A percentile compares a stretch with the other conserved stretches of the same genome.
These are phyloP conservation scores for Cassiopea andromeda DNA, from an alignment of 30 jellyfish, hydroid and myxozoan genomes.

Conservation along the genomic window DNA sequence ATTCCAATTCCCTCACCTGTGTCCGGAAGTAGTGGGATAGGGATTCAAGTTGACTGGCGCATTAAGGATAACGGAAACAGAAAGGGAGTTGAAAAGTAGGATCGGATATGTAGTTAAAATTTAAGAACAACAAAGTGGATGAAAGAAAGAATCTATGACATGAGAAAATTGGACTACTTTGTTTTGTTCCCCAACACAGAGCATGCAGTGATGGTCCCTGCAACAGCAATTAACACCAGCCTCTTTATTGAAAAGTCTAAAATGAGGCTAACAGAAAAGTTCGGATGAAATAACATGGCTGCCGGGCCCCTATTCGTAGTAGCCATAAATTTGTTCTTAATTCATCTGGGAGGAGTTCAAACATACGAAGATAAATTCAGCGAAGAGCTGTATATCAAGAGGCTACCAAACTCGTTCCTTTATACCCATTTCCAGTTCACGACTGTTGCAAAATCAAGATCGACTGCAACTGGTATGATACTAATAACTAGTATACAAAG, in stretches of 20 bases:
- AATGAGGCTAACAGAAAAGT: background rate
- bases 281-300: background rate
- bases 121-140: too few relatives aligned
- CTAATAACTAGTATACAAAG: background rate
- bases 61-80: too few relatives aligned
- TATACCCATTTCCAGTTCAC: conserved; percentile 75
- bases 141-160: too few relatives aligned
- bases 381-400: conserved; percentile 75
- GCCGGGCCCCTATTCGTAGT: background rate
- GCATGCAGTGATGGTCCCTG: too few relatives aligned
- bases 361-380: conserved; percentile 35
- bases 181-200: too few relatives aligned
- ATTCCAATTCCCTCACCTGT: too few relatives aligned
- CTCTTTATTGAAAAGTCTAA: background rate
- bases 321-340: background rate
- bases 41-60: too few relatives aligned
- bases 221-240: background rate
- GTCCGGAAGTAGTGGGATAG: too few relatives aligned
- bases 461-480: conserved; percentile 42
- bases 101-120: too few relatives aligned
- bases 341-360: background rate
- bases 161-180: too few relatives aligned
- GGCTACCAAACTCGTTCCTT: conserved; percentile 71
- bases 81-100: too few relatives aligned
- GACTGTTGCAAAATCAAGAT: conserved; percentile 50